These are phyloP conservation scores for Lerema accius DNA, from an alignment of 1,140 invertebrate species.

Conservation along the genomic window DNA sequence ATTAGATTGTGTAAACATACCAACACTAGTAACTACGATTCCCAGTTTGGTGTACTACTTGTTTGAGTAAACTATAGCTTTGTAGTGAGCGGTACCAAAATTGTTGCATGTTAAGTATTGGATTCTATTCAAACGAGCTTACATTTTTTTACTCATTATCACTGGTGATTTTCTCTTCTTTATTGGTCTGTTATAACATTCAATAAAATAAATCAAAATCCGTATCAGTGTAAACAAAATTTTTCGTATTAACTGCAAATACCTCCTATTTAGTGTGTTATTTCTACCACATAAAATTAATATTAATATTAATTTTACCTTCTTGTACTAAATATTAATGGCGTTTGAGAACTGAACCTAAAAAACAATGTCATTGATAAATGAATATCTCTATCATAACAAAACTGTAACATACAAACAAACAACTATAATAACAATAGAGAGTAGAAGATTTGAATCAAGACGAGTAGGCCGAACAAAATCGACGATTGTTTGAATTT, in stretches of 20 bases:
- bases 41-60: not conserved
- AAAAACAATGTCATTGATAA: not conserved
- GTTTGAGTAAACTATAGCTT: constrained; percentile 30
- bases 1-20: constrained; percentile 34
- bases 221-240: too few relatives aligned
- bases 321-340: too few relatives aligned
- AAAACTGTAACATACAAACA: constrained; percentile 37
- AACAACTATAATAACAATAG: constrained; percentile 29
- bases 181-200: too few relatives aligned
- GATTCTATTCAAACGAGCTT: not conserved
- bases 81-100: constrained; percentile 6
- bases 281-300: too few relatives aligned
- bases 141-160: not conserved
- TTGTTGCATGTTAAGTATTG: not conserved
- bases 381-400: constrained; percentile 20
- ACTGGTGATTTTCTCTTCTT: too few relatives aligned
- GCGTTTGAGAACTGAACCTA: too few relatives aligned
- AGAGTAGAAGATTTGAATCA: constrained; percentile 53
- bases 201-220: too few relatives aligned
- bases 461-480: constrained; percentile 51
- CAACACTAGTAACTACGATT: not conserved
- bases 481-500: constrained; percentile 60
- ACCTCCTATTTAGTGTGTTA: too few relatives aligned
- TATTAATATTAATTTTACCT: too few relatives aligned
- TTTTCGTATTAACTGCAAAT: too few relatives aligned